Conservation (phyloP, 2,113 vertebrate species). For the cat (Felis catus) region F.catus_Fca126_mat1.0 CM031421.1:64741501-64742000, state of each 20-base stretch:
- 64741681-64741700: conserved; percentile 74
- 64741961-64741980: conserved; percentile 73
- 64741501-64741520: conserved; percentile 26
- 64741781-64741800: conserved; percentile 77
- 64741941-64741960: conserved; percentile 74
- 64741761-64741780: conserved; percentile 77
- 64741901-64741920: conserved; percentile 78
- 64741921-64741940: conserved; percentile 79
- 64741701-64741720: conserved; percentile 56
- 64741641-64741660: conserved; percentile 70
- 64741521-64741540: conserved; percentile 53
- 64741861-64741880: conserved; percentile 75
- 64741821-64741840: conserved; percentile 74
- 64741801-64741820: conserved; percentile 74
- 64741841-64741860: conserved; percentile 75
- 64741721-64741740: conserved; percentile 76
- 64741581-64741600: conserved; percentile 74
- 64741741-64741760: conserved; percentile 76
- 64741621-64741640: conserved; percentile 69
- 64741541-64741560: conserved; percentile 18
- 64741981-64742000: conserved; percentile 68
- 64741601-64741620: conserved; percentile 72
- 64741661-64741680: conserved; percentile 72
- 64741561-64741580: conserved; percentile 68
- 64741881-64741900: conserved; percentile 71